Evolutionary conservation across 1,140 invertebrate species (phyloP).

Genomic region (Drosophila micromelanica): DNA sequence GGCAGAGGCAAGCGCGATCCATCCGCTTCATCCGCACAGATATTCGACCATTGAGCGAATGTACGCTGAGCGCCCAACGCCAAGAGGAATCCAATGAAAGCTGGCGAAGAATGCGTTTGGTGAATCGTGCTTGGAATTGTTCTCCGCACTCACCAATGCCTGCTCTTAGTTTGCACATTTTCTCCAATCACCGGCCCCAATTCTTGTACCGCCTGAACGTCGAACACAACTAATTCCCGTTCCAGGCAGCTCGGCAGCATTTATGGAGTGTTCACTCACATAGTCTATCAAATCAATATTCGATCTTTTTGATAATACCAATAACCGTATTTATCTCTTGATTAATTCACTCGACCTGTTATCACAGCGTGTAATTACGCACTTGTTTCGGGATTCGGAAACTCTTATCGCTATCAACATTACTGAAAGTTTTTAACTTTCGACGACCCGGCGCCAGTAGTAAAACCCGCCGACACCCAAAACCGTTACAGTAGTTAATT

Average conservation of each 20-base stretch:
- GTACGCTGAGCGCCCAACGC: constrained; percentile 9
- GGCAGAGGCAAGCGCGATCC: constrained; percentile 49
- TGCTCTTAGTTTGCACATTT: constrained; percentile 22
- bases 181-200: neutral
- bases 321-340: constrained; percentile 63
- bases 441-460: neutral
- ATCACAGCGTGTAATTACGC: constrained; percentile 60
- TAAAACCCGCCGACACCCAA: neutral
- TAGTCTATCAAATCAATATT: constrained; percentile 54
- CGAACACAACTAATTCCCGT: constrained; percentile 49
- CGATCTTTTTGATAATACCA: constrained; percentile 77
- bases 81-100: constrained; percentile 16
- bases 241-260: constrained; percentile 31
- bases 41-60: constrained; percentile 25
- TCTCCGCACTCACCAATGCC: constrained; percentile 29
- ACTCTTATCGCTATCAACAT: constrained; percentile 9
- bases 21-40: constrained; percentile 43
- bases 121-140: neutral
- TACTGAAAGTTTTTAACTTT: neutral
- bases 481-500: neutral
- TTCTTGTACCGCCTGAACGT: constrained; percentile 36
- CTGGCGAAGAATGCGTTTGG: constrained; percentile 9
- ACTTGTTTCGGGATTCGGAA: constrained; percentile 25
- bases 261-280: constrained; percentile 43
- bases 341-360: constrained; percentile 55